phyloP scores from a whole-genome alignment of 2,888 invertebrate genomes.

The Apodemia duryi region DNA sequence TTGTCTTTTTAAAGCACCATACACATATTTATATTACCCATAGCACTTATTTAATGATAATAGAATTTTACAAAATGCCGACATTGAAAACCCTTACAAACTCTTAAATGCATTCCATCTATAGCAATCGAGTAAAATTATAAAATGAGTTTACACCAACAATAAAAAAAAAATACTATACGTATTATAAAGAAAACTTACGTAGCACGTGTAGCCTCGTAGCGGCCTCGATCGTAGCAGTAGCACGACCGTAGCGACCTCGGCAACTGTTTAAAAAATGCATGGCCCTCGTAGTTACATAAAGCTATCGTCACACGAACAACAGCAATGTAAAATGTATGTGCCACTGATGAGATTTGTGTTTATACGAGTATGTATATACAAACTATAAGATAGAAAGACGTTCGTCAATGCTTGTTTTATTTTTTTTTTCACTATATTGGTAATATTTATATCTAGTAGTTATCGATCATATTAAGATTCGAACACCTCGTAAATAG shows the following conservation, averaged over 20 bases:
- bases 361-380: slow-evolving; percentile 12
- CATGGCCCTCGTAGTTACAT: slow-evolving; percentile 32
- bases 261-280: slow-evolving; percentile 36
- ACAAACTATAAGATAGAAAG: too few relatives aligned
- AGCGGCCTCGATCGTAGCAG: slow-evolving; percentile 33
- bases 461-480: too few relatives aligned
- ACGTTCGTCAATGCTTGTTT: too few relatives aligned
- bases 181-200: background rate
- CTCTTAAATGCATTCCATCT: background rate
- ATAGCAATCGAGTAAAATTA: background rate
- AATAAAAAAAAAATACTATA: background rate
- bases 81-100: too few relatives aligned
- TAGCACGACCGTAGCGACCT: slow-evolving; percentile 35
- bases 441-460: too few relatives aligned
- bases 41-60: too few relatives aligned
- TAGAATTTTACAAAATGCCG: too few relatives aligned
- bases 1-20: too few relatives aligned
- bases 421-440: too few relatives aligned
- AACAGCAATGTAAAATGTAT: slow-evolving; percentile 25
- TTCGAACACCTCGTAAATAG: too few relatives aligned
- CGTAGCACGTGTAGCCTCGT: slow-evolving; percentile 32
- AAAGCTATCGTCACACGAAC: slow-evolving; percentile 29
- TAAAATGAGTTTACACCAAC: too few relatives aligned
- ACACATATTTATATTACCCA: too few relatives aligned
- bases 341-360: slow-evolving; percentile 27